Base-by-base conservation (phyloP, 2,888 invertebrate genomes). In the Hemicrepidius hirtus region DNA sequence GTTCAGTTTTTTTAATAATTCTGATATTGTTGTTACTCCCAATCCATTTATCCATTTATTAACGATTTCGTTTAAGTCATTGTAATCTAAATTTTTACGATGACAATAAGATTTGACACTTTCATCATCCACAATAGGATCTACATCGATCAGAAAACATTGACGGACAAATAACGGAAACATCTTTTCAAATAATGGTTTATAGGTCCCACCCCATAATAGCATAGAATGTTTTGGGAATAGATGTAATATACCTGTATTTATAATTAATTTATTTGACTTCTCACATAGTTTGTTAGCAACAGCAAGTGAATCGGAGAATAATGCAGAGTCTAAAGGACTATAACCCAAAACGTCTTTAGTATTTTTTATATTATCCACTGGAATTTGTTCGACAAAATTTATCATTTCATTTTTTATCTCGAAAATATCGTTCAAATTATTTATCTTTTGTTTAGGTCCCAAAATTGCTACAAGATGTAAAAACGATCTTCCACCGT, bases 261-360 rank as follows among this genome's bases (percentile, higher is more conserved):
- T 12, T 37, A 10, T 12, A 37, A 10, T 37, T 37, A 12, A 12
- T 6, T 12, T 2, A 2, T 9, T 37, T 12, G 37, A 37, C 37
- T 6, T 12, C 12, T 37, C 10, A 9, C 60, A 41, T 5, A 65
- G 13, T 6, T 55, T 10, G 40, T 66, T 20, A 2, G 65, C 65
- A 6, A 66, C 18, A 18, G 13, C 41, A 9, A 66, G 40, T 21
- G 35, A 49, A 3, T 28, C 12, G 3, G 0, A 13, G 16, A 13
- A n/a, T 0, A 66, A 0, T 7, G 65, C 65, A 10, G 53, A 66
- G n/a, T 66, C 65, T 12, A 66, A 28, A 16, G 65, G 16, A 24
- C 21, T 62, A 44, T 44, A 62, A 13, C 21, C 16, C n/a, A 21
- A 40, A 44, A 41, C 9, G 18, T 66, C 65, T 10, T 55, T 37